Evolutionary conservation across 2,888 invertebrate species (phyloP).

Genomic region (Philereme vetulata): DNA sequence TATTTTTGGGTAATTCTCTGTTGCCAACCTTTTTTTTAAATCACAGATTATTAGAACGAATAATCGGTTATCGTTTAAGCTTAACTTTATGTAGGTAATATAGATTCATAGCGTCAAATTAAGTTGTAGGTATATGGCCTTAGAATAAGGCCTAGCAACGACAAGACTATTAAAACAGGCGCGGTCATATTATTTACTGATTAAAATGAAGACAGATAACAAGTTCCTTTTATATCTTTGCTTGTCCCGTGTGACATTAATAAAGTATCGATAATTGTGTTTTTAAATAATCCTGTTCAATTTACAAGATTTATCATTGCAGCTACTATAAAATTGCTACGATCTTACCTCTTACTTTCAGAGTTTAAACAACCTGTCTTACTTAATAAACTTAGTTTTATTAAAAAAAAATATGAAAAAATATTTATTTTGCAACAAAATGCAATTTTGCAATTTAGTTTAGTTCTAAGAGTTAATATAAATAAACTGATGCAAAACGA

Average conservation of each 20-base stretch:
- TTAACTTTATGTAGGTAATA: no score
- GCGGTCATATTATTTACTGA: slow-evolving; percentile 36
- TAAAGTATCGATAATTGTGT: slow-evolving; percentile 39
- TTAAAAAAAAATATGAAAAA: background rate
- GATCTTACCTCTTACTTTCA: background rate
- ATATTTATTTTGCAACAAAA: no score
- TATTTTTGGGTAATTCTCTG: no score
- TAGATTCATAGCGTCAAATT: no score
- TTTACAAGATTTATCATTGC: slow-evolving; percentile 39
- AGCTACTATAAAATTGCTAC: slow-evolving; percentile 19
- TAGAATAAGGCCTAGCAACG: slow-evolving; percentile 17
- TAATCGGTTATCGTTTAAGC: no score
- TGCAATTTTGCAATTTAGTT: no score
- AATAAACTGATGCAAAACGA: no score
- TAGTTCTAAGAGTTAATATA: no score
- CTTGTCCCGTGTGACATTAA: slow-evolving; percentile 50
- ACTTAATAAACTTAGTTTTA: background rate
- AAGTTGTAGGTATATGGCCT: slow-evolving; percentile 3
- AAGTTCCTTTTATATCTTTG: slow-evolving; percentile 49
- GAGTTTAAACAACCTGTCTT: background rate
- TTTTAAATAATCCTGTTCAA: slow-evolving; percentile 39
- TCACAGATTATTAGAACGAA: no score
- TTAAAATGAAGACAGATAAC: slow-evolving; percentile 46
- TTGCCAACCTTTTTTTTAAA: no score
- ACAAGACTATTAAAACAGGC: slow-evolving; percentile 20